phyloP scores from a whole-genome alignment of 2,888 invertebrate genomes.

The Lithophane ornitopus region DNA sequence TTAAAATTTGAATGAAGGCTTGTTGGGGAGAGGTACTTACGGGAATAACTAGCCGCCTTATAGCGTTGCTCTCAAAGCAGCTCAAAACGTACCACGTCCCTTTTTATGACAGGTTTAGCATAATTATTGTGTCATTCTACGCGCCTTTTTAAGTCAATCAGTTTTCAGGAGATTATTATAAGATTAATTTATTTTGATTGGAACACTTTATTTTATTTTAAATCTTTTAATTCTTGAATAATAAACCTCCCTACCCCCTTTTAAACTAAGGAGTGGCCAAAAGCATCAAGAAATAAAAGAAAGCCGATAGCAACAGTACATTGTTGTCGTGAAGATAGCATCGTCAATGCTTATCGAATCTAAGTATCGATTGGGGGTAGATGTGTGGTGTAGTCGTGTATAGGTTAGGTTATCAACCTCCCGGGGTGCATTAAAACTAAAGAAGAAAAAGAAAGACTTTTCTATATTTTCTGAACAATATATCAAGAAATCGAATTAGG shows the following conservation, averaged over 20 bases:
- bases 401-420: conserved; percentile 47
- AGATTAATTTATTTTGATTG: not conserved
- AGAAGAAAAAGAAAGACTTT: not conserved
- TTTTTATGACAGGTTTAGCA: conserved; percentile 32
- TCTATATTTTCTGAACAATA: not conserved
- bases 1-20: conserved; percentile 37
- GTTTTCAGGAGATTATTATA: not conserved
- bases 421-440: conserved; percentile 13
- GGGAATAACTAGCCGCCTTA: conserved; percentile 18
- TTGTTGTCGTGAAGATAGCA: conserved; percentile 22
- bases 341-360: conserved; percentile 46
- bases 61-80: not conserved
- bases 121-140: conserved; percentile 9
- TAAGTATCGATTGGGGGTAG: conserved; percentile 53
- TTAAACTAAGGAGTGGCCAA: not conserved
- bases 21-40: conserved; percentile 18
- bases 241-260: not conserved
- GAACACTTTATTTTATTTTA: not conserved
- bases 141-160: not conserved
- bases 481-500: conserved; percentile 9
- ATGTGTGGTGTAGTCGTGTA: conserved; percentile 33
- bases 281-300: conserved; percentile 24
- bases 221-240: not conserved
- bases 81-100: conserved; percentile 8
- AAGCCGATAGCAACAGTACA: conserved; percentile 9